Base-by-base conservation (phyloP, 2,113 vertebrate species). In the Maccullochella peelii region DNA sequence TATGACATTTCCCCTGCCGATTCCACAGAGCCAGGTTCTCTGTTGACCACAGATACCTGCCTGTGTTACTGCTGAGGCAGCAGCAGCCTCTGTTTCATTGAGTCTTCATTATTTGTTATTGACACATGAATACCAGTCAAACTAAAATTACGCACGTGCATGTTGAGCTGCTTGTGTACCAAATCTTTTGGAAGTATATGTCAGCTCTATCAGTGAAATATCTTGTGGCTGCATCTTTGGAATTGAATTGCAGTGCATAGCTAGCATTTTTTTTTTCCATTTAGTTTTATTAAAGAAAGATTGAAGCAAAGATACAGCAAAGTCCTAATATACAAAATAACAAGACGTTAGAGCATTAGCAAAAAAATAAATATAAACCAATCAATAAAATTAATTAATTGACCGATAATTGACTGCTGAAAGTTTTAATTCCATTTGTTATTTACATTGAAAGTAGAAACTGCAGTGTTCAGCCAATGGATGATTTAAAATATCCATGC, bases 1-100 rank as follows among this genome's bases (percentile, higher is more conserved):
- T 94, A 75, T 92, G 93, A 94, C 92, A 94, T 94, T 94, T 92
- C 72, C 89, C 84, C 36, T 55, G 90, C 80, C 21, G 73, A 62
- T 68, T 79, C 72, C 74, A 84, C 44, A 50, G 91, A 86, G 89
- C 84, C 69, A 70, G 81, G 57, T 81, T 78, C 82, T 86, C 83
- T 94, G 86, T 91, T 93, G 89, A 91, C 89, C 91, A 86, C 84
- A 89, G 88, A 86, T 90, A 93, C 89, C 86, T 83, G 86, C 58
- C 62, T 50, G 55, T 65, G 73, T 86, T 83, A 84, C 27, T 90
- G 91, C 91, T 92, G 91, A 92, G 86, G 85, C 74, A 76, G 91
- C 91, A 85, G 76, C 85, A 67, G 85, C 79, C 73, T 71, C 70
- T 76, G 82, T 87, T 75, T 73, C 82, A 81, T 59, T n/a, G 52